These are phyloP conservation scores for Lerista edwardsae DNA, from an alignment of 2,797 vertebrate species.

Conservation along the genomic window DNA sequence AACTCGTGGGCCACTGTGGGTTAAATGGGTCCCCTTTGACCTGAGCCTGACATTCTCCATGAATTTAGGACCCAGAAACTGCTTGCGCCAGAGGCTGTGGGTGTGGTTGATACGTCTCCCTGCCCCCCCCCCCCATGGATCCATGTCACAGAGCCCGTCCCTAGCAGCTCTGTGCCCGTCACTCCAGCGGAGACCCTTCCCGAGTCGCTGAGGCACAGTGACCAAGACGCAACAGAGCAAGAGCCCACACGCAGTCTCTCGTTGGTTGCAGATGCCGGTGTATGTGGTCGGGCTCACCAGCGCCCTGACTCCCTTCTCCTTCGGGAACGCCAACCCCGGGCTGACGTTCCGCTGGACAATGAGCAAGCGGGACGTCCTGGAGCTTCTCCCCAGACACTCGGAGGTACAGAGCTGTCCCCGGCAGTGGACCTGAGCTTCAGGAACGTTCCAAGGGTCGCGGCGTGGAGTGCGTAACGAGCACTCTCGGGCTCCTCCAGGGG, in stretches of 20 bases:
- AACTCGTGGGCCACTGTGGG: too few species aligned
- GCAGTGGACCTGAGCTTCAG: too few species aligned
- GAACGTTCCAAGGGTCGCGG: too few species aligned
- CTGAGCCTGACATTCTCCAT: too few species aligned
- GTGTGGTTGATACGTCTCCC: background rate
- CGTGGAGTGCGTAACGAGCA: too few species aligned
- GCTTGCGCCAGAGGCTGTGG: too few species aligned
- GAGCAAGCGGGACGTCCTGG: constrained; percentile 75
- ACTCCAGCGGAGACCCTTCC: background rate
- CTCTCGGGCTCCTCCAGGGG: too few species aligned
- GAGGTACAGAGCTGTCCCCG: constrained; percentile 58
- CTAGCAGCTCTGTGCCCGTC: background rate
- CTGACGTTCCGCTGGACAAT: constrained; percentile 78
- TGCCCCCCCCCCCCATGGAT: background rate
- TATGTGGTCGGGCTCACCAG: constrained; percentile 76
- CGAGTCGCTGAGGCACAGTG: too few species aligned
- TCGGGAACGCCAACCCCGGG: constrained; percentile 69
- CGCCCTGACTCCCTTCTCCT: constrained; percentile 76
- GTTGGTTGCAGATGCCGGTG: constrained; percentile 76
- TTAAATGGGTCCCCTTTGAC: too few species aligned
- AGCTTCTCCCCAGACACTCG: constrained; percentile 72
- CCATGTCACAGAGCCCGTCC: background rate
- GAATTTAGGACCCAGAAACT: background rate
- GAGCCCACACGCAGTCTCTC: background rate
- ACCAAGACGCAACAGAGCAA: background rate